Evolutionary conservation across 2,888 invertebrate species (phyloP), one percentile per base, ranked within the genome.

Genomic region (Stenodema calcarata): DNA sequence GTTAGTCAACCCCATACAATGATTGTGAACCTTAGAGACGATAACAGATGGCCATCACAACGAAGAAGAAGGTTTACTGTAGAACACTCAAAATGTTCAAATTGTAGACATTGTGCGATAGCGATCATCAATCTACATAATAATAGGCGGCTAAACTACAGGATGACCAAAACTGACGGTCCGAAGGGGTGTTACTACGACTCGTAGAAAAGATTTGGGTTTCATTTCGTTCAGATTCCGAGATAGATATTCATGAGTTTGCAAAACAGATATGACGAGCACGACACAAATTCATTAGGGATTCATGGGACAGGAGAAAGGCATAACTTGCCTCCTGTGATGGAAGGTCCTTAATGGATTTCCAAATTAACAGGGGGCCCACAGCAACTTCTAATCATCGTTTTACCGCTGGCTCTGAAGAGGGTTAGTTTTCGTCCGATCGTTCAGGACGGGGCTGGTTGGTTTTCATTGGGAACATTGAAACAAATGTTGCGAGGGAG

Each of bases 211-310:
- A 16, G 73, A 73, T 35, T 41, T 18, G 35, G 6, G 6, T 30
- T 35, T 73, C n/a, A 73, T 73, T 73, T 14, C 30, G 16, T 73
- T 35, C 18, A 16, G 73, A n/a, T 41, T 41, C n/a, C 30, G 28
- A 35, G 73, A 73, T 73, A 35, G 73, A 73, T 73, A 73, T 73
- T 73, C 73, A 73, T 41, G 73, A 73, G 73, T 18, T 73, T 18
- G 35, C 35, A 35, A 35, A 35, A 30, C 35, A 41, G 73, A 35
- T 30, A 73, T 73, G 73, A 73, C 73, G 73, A 30, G 73, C 73
- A 35, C 41, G 73, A 41, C 30, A 73, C 73, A 73, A 73, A 35
- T 73, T 73, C 73, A 73, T 73, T 73, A 73, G 73, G 12, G 35
- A 73, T 73, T 73, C 73, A 73, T 73, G 16, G 7, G 3, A 28